A percentile compares a stretch with the other conserved stretches of the same genome.
Evolutionary conservation across 2,888 invertebrate genomes (phyloP).

Genomic region (Cylindroiulus punctatus): DNA sequence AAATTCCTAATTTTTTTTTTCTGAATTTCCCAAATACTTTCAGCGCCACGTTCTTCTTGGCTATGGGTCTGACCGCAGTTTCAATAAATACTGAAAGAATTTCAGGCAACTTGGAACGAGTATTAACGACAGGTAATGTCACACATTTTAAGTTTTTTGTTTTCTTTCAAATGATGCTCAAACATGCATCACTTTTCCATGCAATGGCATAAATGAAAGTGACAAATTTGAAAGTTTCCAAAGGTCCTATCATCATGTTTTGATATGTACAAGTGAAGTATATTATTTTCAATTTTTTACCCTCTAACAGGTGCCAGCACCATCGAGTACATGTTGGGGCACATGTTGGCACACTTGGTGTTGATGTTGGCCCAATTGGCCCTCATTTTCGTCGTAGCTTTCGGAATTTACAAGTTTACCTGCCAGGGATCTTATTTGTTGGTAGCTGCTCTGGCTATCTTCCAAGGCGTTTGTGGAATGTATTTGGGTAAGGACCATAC

Average conservation of each 20-base stretch:
- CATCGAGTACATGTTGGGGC: not conserved
- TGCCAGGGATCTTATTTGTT: conserved; percentile 3
- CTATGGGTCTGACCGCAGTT: not conserved
- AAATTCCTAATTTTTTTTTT: no score
- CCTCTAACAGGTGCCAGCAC: not conserved
- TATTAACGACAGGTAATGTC: not conserved
- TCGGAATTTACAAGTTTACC: not conserved
- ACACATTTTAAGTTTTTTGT: no score
- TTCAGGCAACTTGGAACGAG: not conserved
- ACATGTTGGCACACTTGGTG: not conserved
- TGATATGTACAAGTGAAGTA: no score
- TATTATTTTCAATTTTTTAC: not conserved
- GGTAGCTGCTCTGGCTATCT: not conserved
- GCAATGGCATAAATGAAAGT: no score
- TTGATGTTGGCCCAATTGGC: not conserved
- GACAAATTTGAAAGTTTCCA: no score
- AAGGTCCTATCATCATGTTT: no score
- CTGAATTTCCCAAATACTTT: no score
- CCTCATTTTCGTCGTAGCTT: not conserved
- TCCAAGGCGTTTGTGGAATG: not conserved
- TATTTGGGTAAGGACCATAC: not conserved
- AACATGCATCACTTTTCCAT: no score
- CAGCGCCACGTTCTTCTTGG: not conserved
- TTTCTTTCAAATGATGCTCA: no score
- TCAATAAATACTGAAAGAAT: not conserved